Evolutionary conservation across 1,140 invertebrate genomes (phyloP).

Genomic region (Drosophila nasuta): DNA sequence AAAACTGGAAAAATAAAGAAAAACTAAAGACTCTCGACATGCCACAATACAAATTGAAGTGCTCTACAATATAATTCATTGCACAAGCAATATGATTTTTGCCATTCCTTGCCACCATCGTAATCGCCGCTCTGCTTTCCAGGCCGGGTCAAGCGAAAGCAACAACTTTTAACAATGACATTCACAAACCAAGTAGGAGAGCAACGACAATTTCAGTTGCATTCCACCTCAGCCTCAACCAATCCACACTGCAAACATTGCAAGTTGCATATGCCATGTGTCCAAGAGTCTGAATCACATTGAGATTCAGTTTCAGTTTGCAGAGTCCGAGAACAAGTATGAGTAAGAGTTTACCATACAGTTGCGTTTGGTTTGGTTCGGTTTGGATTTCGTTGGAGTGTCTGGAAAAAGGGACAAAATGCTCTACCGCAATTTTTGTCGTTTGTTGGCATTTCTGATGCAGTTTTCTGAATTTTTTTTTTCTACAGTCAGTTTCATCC

Average conservation of each 20-base stretch:
- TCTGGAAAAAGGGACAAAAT: constrained; percentile 8
- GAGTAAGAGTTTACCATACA: not conserved
- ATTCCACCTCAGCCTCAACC: not conserved
- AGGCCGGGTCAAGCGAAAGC: constrained; percentile 1
- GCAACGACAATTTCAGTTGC: not conserved
- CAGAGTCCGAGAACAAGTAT: constrained; percentile 1
- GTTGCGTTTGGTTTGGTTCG: not conserved
- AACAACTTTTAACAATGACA: constrained; percentile 68
- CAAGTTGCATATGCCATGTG: constrained; percentile 43
- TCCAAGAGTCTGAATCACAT: constrained; percentile 21
- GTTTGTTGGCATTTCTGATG: constrained; percentile 59
- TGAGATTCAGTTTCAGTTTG: constrained; percentile 20
- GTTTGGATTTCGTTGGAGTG: not conserved
- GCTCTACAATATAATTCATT: constrained; percentile 73
- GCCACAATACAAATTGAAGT: constrained; percentile 70
- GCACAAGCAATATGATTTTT: constrained; percentile 66
- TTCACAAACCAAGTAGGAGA: constrained; percentile 27
- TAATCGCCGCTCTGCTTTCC: constrained; percentile 19
- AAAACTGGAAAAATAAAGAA: not conserved
- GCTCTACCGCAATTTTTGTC: constrained; percentile 56
- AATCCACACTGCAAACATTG: constrained; percentile 23
- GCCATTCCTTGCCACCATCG: constrained; percentile 45
- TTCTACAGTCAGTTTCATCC: too few relatives aligned
- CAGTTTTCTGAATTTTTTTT: constrained; percentile 20
- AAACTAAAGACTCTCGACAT: constrained; percentile 35